Evolutionary conservation across 2,797 vertebrate genomes (phyloP), one percentile per base, ranked within the genome.

Genomic region (Microctenopoma steveboyesi): DNA sequence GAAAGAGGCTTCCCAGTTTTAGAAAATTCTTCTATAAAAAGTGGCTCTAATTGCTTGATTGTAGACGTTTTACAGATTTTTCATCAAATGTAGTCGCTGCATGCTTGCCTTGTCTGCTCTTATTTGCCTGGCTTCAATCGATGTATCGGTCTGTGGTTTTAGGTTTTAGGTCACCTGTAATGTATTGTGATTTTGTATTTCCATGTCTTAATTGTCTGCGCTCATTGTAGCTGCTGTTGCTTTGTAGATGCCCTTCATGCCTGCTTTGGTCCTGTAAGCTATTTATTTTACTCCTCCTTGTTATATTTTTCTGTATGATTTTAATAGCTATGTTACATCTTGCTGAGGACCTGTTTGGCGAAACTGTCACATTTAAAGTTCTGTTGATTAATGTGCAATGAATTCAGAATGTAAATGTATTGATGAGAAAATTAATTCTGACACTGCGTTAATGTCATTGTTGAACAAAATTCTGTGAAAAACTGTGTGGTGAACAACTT

Each of bases 401-500:
- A 12, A 9, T 40, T n/a, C 27, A 28, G 7, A 10, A 43, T 42
- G 8, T 42, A 16, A 60, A 13, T 37, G 33, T 43, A 7, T 12
- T 14, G 7, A 46, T 48, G 12, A 55, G 48, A 22, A 25, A 25
- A 28, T 39, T 54, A 9, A 35, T 35, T n/a, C 12, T 8, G 1
- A 8, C 33, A 35, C 22, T 55, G 7, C 0, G 5, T 25, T 42
- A 18, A 8, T 27, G 12, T 46, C 27, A 50, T n/a, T 9, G 42
- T 40, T 33, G 22, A 40, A 4, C 6, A 40, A 13, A 53, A 42
- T 2, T 46, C 48, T 35, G 18, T 22, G 22, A 22, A 22, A 22
- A 13, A 22, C 12, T 13, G 2, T 46, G 8, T 13, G 37, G 0
- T 64, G 5, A 53, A n/a, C 65, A 67, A 72, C 42, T 51, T 82